Conservation (phyloP, 2,113 vertebrate species). For the Elgaria multicarinata region DNA sequence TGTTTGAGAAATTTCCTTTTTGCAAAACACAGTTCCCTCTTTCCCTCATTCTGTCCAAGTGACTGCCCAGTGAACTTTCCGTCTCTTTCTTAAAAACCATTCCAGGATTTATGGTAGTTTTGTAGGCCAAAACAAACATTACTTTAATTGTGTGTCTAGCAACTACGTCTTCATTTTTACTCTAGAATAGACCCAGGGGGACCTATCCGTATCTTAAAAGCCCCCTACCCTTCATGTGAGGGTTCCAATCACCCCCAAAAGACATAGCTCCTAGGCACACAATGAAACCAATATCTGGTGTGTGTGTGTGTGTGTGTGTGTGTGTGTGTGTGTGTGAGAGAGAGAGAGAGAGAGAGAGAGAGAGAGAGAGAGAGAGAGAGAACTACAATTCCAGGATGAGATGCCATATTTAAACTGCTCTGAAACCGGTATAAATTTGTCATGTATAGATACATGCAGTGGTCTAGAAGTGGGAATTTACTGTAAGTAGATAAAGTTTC, state of each 20-base stretch:
- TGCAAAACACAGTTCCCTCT: neutral
- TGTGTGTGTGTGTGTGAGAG: no score
- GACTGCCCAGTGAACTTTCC: neutral
- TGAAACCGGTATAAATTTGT: neutral
- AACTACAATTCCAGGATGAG: neutral
- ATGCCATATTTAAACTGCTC: neutral
- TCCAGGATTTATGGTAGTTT: neutral
- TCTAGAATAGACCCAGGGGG: no score
- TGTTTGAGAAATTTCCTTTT: neutral
- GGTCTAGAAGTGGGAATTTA: neutral
- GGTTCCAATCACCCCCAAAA: no score
- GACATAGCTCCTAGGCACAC: no score
- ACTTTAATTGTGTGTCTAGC: no score
- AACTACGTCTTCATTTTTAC: no score
- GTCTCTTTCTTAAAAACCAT: neutral
- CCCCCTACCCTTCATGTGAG: no score
- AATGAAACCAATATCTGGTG: neutral
- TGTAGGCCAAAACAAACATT: no score
- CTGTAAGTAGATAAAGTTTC: neutral
- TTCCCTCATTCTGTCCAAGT: neutral
- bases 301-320: no score
- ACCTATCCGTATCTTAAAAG: no score
- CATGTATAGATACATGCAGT: neutral
- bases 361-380: no score
- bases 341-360: no score